Conservation (phyloP, 2,113 vertebrate species). For the Theristicus caerulescens region DNA sequence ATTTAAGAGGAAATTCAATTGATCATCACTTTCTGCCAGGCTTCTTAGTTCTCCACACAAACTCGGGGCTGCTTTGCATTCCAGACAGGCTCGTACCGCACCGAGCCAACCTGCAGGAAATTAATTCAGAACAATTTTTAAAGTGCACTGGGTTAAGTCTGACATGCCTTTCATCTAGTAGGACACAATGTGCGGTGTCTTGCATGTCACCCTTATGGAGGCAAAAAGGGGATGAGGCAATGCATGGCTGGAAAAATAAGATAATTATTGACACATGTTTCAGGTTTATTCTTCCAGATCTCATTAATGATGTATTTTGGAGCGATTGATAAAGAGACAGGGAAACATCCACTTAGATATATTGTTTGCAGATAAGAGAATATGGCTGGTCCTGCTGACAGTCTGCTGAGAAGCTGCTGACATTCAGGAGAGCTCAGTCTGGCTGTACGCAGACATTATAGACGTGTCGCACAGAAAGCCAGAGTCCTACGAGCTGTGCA, state of each 20-base stretch:
- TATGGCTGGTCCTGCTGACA: neutral
- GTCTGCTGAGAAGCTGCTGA: neutral
- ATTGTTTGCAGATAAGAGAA: neutral
- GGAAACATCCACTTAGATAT: neutral
- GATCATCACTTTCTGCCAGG: conserved; percentile 1
- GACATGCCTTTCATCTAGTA: neutral
- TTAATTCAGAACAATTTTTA: neutral
- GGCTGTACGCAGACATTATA: neutral
- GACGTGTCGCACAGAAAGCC: neutral
- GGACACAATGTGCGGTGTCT: neutral
- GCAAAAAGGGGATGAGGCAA: neutral
- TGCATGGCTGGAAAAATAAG: neutral
- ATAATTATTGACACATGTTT: neutral
- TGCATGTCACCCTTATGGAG: neutral
- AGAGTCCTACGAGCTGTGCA: fast-evolving
- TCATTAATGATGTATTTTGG: neutral
- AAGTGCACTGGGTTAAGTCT: neutral
- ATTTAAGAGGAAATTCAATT: neutral
- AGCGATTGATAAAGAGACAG: neutral
- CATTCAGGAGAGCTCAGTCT: neutral
- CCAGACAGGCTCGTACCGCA: neutral
- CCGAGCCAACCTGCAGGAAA: neutral
- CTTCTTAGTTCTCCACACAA: neutral
- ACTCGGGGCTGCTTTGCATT: conserved; percentile 26
- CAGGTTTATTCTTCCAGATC: neutral